Evolutionary conservation across 2,888 invertebrate species (phyloP).

Genomic region (Phorcus lineatus): DNA sequence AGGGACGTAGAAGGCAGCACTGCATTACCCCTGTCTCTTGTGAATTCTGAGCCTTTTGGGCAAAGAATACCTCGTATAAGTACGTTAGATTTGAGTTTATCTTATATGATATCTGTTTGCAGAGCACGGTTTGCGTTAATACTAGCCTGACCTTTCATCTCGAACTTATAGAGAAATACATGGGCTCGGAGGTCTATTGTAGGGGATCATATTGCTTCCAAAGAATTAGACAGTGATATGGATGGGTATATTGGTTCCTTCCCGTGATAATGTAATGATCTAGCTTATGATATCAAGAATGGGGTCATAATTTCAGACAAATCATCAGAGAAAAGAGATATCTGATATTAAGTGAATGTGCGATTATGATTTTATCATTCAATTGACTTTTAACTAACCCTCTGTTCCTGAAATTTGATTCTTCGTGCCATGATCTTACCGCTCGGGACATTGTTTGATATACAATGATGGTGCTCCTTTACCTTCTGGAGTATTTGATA

Average conservation of each 20-base stretch:
- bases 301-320: neutral
- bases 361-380: neutral
- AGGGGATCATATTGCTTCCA: neutral
- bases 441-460: too few relatives aligned
- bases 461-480: too few relatives aligned
- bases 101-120: conserved; percentile 7
- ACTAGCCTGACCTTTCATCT: neutral
- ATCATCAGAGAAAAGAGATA: neutral
- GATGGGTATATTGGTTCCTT: neutral
- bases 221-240: neutral
- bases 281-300: neutral
- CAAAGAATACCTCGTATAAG: neutral
- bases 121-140: neutral
- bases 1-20: neutral
- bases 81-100: conserved; percentile 3
- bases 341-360: neutral
- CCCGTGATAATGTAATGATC: neutral
- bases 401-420: too few relatives aligned
- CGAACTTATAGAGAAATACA: neutral
- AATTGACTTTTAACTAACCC: neutral
- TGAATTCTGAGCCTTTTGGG: neutral
- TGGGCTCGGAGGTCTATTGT: neutral
- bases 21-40: neutral
- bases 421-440: too few relatives aligned
- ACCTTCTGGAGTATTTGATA: too few relatives aligned